Percentiles rank a stretch among this genome's conserved stretches.
These are phyloP conservation scores for Meriones psammophilus DNA, from an alignment of 2,797 vertebrate genomes.

Conservation along the genomic window DNA sequence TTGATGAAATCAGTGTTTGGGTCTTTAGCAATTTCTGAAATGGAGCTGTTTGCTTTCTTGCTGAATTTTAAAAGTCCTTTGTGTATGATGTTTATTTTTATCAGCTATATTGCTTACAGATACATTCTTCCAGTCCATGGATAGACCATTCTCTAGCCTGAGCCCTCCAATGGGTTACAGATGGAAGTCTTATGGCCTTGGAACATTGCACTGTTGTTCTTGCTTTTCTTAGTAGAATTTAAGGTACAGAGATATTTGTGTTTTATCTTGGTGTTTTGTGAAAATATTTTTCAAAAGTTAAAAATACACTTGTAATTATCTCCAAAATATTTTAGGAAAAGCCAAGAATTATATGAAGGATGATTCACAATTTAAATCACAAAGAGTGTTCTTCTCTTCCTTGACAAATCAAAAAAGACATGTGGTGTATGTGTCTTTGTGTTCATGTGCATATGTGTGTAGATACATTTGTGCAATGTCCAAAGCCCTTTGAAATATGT, in stretches of 20 bases:
- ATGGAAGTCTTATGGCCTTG: not conserved
- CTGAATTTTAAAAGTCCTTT: not conserved
- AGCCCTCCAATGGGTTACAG: not conserved
- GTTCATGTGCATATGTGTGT: not conserved
- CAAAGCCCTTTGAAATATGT: not conserved
- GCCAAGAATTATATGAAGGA: not conserved
- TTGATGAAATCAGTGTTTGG: not conserved
- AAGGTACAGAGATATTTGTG: not conserved
- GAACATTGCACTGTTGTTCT: not conserved
- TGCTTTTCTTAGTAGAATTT: not conserved
- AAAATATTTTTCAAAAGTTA: conserved; percentile 36
- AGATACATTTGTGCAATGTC: not conserved
- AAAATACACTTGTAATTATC: not conserved
- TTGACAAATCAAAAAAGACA: not conserved
- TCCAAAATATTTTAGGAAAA: not conserved
- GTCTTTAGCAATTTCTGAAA: not conserved
- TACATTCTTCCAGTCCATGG: not conserved
- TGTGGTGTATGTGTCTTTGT: not conserved
- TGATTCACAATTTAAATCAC: conserved; percentile 4
- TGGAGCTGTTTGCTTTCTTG: not conserved
- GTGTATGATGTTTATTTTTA: not conserved
- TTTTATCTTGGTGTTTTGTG: conserved; percentile 16
- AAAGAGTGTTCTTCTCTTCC: not conserved
- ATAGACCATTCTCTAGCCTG: not conserved
- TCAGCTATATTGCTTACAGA: not conserved